phyloP scores from a whole-genome alignment of 2,113 vertebrate genomes.

The Protobothrops mucrosquamatus region DNA sequence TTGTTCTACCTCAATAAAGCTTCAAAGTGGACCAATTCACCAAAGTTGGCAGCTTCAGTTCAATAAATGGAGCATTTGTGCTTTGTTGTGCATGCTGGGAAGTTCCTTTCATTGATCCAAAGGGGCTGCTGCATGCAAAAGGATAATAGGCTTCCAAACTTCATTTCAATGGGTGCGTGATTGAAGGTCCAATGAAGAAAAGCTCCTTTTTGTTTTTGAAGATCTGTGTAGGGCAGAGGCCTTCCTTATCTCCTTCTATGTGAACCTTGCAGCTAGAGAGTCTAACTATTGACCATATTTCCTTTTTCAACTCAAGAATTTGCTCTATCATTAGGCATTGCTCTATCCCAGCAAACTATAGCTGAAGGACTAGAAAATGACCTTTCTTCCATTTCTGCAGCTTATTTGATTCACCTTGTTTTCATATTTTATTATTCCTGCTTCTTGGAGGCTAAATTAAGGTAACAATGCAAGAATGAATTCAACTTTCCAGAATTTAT shows the following conservation, averaged over 20 bases:
- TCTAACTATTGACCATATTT: neutral
- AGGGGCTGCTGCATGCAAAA: neutral
- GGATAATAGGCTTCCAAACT: neutral
- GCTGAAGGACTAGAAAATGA: neutral
- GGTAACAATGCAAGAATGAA: neutral
- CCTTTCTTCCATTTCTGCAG: neutral
- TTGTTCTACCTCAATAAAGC: neutral
- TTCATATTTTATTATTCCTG: slow-evolving; percentile 13
- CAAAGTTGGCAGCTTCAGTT: neutral
- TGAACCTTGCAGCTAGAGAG: neutral
- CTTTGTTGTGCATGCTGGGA: neutral
- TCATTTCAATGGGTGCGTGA: neutral
- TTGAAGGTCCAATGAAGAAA: neutral
- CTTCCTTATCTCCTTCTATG: neutral
- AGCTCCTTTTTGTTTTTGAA: neutral
- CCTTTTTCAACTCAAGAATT: neutral
- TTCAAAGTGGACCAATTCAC: neutral
- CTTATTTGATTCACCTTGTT: neutral
- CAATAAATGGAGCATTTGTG: neutral
- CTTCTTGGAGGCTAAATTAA: slow-evolving; percentile 24
- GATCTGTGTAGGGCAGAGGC: neutral
- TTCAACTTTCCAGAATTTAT: slow-evolving; percentile 11
- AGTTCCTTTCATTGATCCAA: neutral
- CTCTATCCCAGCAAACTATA: neutral
- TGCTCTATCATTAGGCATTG: neutral